Conservation (phyloP, 2,888 invertebrate genomes). For the Clistopyga incitator region DNA sequence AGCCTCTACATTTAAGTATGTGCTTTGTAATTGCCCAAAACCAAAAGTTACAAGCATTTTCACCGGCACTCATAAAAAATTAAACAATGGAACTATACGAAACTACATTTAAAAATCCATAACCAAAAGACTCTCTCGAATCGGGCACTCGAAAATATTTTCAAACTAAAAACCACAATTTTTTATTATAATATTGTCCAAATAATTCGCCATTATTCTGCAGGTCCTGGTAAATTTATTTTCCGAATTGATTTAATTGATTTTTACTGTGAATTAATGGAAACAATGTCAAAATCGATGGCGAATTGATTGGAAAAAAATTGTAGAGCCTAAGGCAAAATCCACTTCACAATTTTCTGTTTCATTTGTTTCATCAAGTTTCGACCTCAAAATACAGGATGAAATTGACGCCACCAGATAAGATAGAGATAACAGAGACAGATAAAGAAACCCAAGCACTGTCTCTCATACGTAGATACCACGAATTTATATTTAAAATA, state of each 20-base stretch:
- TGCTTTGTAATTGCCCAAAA: slow-evolving; percentile 10
- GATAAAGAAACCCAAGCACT: slow-evolving; percentile 28
- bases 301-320: slow-evolving; percentile 41
- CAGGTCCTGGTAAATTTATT: background rate
- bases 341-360: slow-evolving; percentile 15
- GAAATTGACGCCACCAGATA: background rate
- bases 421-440: background rate
- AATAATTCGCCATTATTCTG: slow-evolving; percentile 32
- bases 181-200: slow-evolving; percentile 21
- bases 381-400: background rate
- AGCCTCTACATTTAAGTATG: slow-evolving; percentile 24
- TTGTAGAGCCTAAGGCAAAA: slow-evolving; percentile 8
- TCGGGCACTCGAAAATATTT: slow-evolving; percentile 23
- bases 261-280: background rate
- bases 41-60: background rate
- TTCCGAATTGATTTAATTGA: background rate
- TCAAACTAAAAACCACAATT: background rate
- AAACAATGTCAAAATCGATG: background rate
- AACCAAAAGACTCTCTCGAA: slow-evolving; percentile 52
- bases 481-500: slow-evolving; percentile 66
- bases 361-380: background rate
- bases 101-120: background rate
- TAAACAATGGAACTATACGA: background rate
- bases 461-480: slow-evolving; percentile 42
- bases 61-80: slow-evolving; percentile 15